Evolutionary conservation across 2,888 invertebrate genomes (phyloP).

Genomic region (Cerceris rybyensis): DNA sequence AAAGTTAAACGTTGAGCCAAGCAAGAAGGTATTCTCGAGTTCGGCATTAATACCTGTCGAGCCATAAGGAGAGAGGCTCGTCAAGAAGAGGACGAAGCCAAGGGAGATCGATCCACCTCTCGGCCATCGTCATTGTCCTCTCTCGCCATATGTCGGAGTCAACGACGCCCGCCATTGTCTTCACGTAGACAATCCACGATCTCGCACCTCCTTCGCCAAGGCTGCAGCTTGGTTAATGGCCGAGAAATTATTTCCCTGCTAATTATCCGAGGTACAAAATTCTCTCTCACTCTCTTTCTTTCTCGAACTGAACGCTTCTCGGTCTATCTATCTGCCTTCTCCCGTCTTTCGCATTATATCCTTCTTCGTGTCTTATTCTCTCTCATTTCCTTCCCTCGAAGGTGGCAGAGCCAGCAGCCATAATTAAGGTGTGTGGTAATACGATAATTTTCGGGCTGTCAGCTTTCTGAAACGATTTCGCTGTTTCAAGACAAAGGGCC

Average conservation of each 20-base stretch:
- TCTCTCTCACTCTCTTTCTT: slow-evolving; percentile 14
- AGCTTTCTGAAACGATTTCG: slow-evolving; percentile 46
- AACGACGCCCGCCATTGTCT: slow-evolving; percentile 60
- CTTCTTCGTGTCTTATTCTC: slow-evolving; percentile 23
- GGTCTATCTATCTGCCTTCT: slow-evolving; percentile 1
- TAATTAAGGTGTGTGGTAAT: slow-evolving; percentile 57
- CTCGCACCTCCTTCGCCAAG: slow-evolving; percentile 54
- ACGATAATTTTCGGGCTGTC: slow-evolving; percentile 54
- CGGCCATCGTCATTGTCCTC: slow-evolving; percentile 47
- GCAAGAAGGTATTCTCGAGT: slow-evolving; percentile 35
- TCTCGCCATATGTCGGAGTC: slow-evolving; percentile 42
- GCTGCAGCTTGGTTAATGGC: slow-evolving; percentile 65
- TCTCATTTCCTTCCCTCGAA: not conserved
- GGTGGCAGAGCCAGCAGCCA: slow-evolving; percentile 12
- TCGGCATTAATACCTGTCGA: slow-evolving; percentile 40
- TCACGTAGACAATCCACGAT: slow-evolving; percentile 53
- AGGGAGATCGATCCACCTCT: slow-evolving; percentile 54
- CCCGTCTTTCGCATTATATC: slow-evolving; percentile 12
- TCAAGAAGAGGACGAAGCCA: slow-evolving; percentile 38
- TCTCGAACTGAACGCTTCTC: not conserved
- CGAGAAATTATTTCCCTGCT: slow-evolving; percentile 72
- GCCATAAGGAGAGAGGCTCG: slow-evolving; percentile 28
- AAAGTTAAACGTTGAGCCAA: slow-evolving; percentile 36
- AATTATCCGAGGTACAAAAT: slow-evolving; percentile 63
- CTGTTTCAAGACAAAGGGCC: slow-evolving; percentile 27